These are phyloP conservation scores for Podarcis raffonei DNA, from an alignment of 2,113 vertebrate species.

Conservation along the genomic window DNA sequence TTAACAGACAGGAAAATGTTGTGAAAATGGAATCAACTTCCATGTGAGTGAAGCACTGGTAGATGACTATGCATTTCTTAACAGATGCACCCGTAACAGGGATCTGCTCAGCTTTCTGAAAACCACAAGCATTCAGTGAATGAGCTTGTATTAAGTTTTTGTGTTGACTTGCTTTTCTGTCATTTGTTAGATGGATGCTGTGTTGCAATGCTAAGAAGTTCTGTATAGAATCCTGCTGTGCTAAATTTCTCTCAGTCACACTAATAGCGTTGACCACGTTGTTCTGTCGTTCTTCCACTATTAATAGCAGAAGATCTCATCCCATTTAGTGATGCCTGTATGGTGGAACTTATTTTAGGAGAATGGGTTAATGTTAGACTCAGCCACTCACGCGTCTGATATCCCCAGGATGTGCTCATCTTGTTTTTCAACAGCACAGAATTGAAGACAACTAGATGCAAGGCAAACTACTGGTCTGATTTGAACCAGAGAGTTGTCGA, in stretches of 20 bases:
- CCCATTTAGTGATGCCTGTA: constrained; percentile 4
- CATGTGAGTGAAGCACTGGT: neutral
- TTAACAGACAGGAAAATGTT: too few species aligned
- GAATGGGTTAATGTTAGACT: neutral
- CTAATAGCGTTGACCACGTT: neutral
- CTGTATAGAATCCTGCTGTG: neutral
- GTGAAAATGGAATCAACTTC: too few species aligned
- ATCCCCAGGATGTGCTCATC: neutral
- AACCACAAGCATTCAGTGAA: neutral
- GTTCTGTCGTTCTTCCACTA: constrained; percentile 8
- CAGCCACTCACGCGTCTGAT: neutral
- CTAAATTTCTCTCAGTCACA: neutral
- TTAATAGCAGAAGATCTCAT: constrained; percentile 15
- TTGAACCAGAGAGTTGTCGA: constrained; percentile 7
- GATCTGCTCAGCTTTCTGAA: neutral
- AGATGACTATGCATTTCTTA: neutral
- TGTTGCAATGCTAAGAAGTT: neutral
- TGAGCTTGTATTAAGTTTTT: neutral
- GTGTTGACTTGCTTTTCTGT: neutral
- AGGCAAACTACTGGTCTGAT: neutral
- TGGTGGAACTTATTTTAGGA: neutral
- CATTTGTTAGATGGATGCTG: neutral
- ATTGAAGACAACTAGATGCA: neutral
- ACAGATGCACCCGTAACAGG: neutral
- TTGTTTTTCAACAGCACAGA: neutral